A percentile compares a stretch with the other conserved stretches of the same genome.
Evolutionary conservation across 2,888 invertebrate genomes (phyloP).

Genomic region (Sympetrum striolatum): DNA sequence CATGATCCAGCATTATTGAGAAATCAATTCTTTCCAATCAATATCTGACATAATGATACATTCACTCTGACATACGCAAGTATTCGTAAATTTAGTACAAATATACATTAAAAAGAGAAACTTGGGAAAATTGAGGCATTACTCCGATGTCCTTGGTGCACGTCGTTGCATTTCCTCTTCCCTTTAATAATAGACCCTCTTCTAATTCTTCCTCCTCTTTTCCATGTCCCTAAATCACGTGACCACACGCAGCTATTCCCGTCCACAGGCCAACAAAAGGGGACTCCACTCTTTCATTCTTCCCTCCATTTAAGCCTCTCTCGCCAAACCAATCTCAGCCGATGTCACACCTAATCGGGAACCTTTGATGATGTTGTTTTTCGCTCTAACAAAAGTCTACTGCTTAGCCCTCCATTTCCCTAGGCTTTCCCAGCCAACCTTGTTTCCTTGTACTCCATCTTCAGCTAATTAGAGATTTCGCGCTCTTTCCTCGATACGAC

Average conservation of each 20-base stretch:
- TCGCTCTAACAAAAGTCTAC: background rate
- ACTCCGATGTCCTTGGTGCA: no score
- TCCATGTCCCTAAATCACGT: background rate
- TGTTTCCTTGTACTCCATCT: background rate
- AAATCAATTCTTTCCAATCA: no score
- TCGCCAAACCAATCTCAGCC: background rate
- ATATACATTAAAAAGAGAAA: no score
- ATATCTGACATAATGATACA: no score
- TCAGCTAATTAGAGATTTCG: background rate
- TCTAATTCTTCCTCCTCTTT: background rate
- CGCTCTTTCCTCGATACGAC: background rate
- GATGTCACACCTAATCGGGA: background rate
- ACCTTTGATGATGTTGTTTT: background rate
- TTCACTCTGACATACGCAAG: no score
- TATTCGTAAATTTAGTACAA: no score
- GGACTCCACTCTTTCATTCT: background rate
- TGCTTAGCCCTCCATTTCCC: background rate
- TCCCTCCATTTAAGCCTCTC: background rate
- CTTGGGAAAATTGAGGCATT: no score
- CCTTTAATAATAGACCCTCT: background rate
- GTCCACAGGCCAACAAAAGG: background rate
- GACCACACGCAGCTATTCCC: constrained; percentile 9
- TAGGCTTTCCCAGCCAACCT: background rate
- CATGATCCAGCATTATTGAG: no score
- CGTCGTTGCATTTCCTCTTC: background rate